Conservation (phyloP, 2,888 invertebrate genomes). For the Amblyjoppa proteus region DNA sequence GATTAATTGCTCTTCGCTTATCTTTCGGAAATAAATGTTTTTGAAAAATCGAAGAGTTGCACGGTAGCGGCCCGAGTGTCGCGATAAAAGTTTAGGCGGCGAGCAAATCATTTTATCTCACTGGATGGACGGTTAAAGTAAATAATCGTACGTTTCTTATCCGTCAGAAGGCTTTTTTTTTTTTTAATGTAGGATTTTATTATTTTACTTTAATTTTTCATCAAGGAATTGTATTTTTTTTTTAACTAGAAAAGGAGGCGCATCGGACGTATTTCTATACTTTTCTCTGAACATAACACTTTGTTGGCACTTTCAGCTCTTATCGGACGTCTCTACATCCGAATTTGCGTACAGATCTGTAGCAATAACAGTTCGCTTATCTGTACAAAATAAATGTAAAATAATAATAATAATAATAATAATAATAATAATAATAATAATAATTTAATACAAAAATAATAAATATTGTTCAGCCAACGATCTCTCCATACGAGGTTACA, state of each 20-base stretch:
- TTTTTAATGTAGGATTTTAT: too few species aligned
- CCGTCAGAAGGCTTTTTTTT: too few species aligned
- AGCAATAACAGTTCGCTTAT: slow-evolving; percentile 1
- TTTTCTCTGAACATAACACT: too few species aligned
- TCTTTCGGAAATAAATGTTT: not conserved
- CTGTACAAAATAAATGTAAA: not conserved
- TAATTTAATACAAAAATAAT: not conserved
- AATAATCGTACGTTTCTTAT: not conserved
- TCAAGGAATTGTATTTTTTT: too few species aligned
- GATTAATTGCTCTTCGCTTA: not conserved
- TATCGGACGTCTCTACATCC: slow-evolving; percentile 19
- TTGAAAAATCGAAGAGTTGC: not conserved
- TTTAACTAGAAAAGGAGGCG: too few species aligned
- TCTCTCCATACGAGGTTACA: too few species aligned
- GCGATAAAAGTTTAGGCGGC: not conserved
- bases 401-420: not conserved
- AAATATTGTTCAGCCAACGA: not conserved
- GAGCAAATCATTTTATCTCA: not conserved
- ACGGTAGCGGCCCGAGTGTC: not conserved
- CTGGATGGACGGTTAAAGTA: not conserved
- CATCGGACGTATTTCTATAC: too few species aligned
- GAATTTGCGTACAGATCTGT: not conserved
- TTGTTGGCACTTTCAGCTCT: slow-evolving; percentile 14
- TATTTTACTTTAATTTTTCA: too few species aligned
- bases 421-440: too few species aligned